Conservation (phyloP, 2,888 invertebrate species). For the Clitarchus hookeri region DNA sequence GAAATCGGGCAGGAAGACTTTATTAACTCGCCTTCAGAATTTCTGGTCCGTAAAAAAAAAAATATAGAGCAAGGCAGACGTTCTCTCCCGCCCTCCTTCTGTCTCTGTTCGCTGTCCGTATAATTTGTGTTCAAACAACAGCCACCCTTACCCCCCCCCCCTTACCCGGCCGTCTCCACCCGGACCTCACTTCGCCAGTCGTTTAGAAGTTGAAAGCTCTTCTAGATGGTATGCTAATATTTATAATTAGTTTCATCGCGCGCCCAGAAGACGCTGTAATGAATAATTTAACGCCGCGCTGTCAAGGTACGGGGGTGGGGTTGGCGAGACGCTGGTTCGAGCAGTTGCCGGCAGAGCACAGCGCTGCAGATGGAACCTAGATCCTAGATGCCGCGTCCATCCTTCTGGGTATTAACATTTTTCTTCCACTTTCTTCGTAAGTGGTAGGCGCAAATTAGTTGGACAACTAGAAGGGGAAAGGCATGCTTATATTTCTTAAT, state of each 20-base stretch:
- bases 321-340: background rate
- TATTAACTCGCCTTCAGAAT: background rate
- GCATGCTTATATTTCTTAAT: too few relatives aligned
- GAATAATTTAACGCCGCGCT: background rate
- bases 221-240: slow-evolving; percentile 9
- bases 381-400: too few relatives aligned
- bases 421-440: too few relatives aligned
- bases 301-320: background rate
- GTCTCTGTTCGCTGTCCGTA: slow-evolving; percentile 11
- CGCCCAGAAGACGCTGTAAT: slow-evolving; percentile 14
- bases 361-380: background rate
- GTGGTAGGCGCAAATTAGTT: too few relatives aligned
- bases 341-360: background rate
- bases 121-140: slow-evolving; percentile 14
- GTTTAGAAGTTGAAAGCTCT: slow-evolving; percentile 11
- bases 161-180: too few relatives aligned
- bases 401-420: too few relatives aligned
- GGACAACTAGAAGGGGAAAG: too few relatives aligned
- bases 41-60: background rate
- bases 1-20: background rate
- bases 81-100: background rate
- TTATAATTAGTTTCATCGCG: slow-evolving; percentile 14
- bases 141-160: background rate
- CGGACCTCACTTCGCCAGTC: background rate
- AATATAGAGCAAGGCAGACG: background rate